Percentiles rank a stretch among this genome's conserved stretches.
These are phyloP conservation scores for Drosophila nr. perissopoda DNA, from an alignment of 2,888 invertebrate species.

Conservation along the genomic window DNA sequence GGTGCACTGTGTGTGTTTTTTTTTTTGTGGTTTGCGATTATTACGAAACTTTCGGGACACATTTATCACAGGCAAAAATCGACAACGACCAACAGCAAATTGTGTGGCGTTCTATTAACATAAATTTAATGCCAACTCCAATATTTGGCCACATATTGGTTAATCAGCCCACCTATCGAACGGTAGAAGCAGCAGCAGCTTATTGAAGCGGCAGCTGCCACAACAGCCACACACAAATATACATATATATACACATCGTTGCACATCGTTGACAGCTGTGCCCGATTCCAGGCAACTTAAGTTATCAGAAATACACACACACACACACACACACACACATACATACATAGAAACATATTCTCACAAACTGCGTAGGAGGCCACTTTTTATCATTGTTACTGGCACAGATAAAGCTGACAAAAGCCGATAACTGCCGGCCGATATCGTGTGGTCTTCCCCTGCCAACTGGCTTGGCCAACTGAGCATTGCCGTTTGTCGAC, in stretches of 20 bases:
- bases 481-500: not conserved
- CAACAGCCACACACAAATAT: slow-evolving; percentile 3
- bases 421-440: slow-evolving; percentile 60
- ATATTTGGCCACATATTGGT: slow-evolving; percentile 59
- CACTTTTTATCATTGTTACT: slow-evolving; percentile 17
- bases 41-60: slow-evolving; percentile 40
- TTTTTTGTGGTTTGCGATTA: slow-evolving; percentile 14
- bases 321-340: not conserved
- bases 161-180: slow-evolving; percentile 62
- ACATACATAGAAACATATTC: not conserved
- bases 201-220: slow-evolving; percentile 26
- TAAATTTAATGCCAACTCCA: slow-evolving; percentile 61
- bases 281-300: slow-evolving; percentile 67
- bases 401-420: slow-evolving; percentile 50
- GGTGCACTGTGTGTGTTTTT: slow-evolving; percentile 18
- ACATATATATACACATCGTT: slow-evolving; percentile 16
- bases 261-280: slow-evolving; percentile 65
- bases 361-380: slow-evolving; percentile 29
- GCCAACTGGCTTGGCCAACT: slow-evolving; percentile 8
- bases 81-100: slow-evolving; percentile 23
- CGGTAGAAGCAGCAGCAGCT: not conserved
- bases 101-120: slow-evolving; percentile 67
- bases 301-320: slow-evolving; percentile 57
- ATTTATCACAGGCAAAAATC: slow-evolving; percentile 45
- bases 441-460: slow-evolving; percentile 26